A percentile compares a stretch with the other conserved stretches of the same genome.
Conservation (phyloP, 2,888 invertebrate species). For the Mesochorus sp. region DNA sequence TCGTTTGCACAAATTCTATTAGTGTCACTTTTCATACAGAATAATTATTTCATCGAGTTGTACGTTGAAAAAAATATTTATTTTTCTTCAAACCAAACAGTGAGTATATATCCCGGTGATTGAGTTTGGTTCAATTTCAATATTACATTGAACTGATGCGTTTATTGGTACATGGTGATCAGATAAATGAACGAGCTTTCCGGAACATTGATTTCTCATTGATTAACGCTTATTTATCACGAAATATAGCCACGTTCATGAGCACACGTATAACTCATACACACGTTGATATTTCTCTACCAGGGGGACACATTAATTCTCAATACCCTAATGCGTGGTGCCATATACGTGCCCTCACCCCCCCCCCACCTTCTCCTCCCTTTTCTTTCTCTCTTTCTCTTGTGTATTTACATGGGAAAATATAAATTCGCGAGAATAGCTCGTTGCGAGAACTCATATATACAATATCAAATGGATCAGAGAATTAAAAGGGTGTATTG, state of each 20-base stretch:
- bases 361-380: no score
- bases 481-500: neutral
- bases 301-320: slow-evolving; percentile 41
- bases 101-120: no score
- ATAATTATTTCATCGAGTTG: neutral
- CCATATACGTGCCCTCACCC: no score
- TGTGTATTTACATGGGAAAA: slow-evolving; percentile 35
- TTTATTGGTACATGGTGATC: slow-evolving; percentile 12
- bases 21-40: neutral
- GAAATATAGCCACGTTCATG: slow-evolving; percentile 13
- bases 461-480: neutral
- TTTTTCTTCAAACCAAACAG: neutral
- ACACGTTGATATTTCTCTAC: neutral
- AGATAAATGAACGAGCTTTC: slow-evolving; percentile 39
- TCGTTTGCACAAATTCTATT: no score
- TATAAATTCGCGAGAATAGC: slow-evolving; percentile 47
- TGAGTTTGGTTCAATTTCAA: neutral
- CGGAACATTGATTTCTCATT: slow-evolving; percentile 47
- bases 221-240: slow-evolving; percentile 40
- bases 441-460: neutral
- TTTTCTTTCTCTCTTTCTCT: neutral
- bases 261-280: slow-evolving; percentile 19
- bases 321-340: neutral
- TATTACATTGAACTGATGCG: neutral
- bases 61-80: neutral